A percentile compares a stretch with the other conserved stretches of the same genome.
Conservation (phyloP, 2,888 invertebrate species). For the Salticus scenicus region DNA sequence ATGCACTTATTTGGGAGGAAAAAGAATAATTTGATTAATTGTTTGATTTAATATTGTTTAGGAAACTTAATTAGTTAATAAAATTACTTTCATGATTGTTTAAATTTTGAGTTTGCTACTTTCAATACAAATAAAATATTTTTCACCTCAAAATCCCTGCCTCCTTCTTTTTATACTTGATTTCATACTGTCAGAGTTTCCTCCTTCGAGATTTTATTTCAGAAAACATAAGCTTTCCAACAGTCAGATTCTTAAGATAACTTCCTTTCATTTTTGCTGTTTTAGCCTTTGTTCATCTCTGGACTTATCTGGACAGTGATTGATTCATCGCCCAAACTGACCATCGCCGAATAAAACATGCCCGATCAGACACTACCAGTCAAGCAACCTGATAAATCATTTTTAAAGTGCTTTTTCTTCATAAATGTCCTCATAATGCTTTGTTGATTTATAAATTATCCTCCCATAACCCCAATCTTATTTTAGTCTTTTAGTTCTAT, state of each 20-base stretch:
- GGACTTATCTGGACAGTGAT: neutral
- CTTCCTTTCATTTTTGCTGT: too few relatives aligned
- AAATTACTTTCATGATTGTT: too few relatives aligned
- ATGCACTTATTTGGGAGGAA: too few relatives aligned
- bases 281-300: neutral
- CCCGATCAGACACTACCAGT: neutral
- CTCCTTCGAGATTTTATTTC: too few relatives aligned
- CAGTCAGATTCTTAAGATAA: neutral
- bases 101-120: too few relatives aligned
- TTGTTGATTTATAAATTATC: constrained; percentile 12
- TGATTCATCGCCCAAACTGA: neutral
- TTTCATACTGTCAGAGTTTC: too few relatives aligned
- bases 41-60: too few relatives aligned
- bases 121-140: too few relatives aligned
- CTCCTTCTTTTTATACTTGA: too few relatives aligned
- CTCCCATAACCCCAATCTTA: constrained; percentile 10
- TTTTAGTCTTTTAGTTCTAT: neutral
- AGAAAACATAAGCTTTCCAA: neutral
- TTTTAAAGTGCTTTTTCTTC: constrained; percentile 6
- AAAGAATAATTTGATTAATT: too few relatives aligned
- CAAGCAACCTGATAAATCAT: constrained; percentile 1
- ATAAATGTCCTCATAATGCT: constrained; percentile 10
- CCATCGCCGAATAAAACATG: neutral
- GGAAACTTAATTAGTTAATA: too few relatives aligned
- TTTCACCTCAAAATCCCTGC: too few relatives aligned